Conservation (phyloP, 2,113 vertebrate species). For the Cyanocitta stelleri region DNA sequence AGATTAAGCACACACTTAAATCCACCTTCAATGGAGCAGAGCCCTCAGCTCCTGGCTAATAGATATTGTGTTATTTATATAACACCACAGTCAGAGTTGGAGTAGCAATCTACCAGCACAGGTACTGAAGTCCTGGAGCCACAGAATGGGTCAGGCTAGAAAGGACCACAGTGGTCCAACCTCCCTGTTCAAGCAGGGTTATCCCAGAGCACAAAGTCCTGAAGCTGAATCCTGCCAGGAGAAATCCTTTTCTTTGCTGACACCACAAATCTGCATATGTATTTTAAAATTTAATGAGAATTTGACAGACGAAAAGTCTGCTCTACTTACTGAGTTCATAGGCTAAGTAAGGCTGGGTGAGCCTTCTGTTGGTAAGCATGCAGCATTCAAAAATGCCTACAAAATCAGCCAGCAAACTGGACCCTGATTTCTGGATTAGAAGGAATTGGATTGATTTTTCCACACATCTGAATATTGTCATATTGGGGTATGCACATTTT, state of each 20-base stretch:
- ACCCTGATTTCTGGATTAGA: background rate
- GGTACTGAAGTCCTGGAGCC: background rate
- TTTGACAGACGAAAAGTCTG: background rate
- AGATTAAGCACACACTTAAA: background rate
- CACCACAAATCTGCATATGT: background rate
- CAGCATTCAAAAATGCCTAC: background rate
- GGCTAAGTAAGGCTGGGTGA: background rate
- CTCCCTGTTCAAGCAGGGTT: background rate
- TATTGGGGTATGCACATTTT: background rate
- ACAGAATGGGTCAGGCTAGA: background rate
- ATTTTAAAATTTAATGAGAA: constrained; percentile 54
- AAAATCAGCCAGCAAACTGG: background rate
- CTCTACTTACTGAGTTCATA: background rate
- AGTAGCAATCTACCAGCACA: background rate
- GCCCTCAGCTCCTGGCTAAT: background rate
- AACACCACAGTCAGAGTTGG: background rate
- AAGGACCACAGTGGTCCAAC: too few species aligned
- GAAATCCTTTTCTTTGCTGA: background rate
- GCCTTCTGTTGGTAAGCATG: background rate
- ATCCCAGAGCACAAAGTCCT: background rate
- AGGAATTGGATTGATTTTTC: background rate
- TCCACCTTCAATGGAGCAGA: background rate
- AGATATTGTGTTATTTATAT: background rate
- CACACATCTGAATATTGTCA: background rate
- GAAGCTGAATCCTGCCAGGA: background rate